These are phyloP conservation scores for Anolis sagrei DNA, from an alignment of 2,113 vertebrate species.

Conservation along the genomic window DNA sequence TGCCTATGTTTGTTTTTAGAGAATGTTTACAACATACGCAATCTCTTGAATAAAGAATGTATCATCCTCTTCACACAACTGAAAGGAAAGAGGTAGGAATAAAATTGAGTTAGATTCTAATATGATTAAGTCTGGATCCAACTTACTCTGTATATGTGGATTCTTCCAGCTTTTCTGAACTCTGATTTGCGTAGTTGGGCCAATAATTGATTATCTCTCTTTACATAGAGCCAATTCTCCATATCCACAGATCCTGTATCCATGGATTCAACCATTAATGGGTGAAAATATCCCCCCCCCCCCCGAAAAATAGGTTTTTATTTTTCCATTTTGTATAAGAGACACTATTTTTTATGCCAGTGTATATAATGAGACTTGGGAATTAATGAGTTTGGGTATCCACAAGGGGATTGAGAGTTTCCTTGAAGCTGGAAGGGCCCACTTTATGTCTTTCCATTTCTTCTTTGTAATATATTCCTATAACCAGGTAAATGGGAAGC, in stretches of 20 bases:
- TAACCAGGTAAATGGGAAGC: background rate
- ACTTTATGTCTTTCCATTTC: background rate
- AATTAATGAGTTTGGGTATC: no score
- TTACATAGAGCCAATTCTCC: no score
- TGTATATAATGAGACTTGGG: no score
- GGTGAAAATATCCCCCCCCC: no score
- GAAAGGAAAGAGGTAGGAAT: constrained; percentile 67
- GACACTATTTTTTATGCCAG: no score
- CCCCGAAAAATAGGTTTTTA: no score
- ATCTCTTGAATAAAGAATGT: constrained; percentile 76
- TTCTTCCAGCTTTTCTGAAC: background rate
- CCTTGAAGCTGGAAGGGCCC: no score
- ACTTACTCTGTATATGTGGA: background rate
- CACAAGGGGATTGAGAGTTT: no score
- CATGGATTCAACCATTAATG: no score
- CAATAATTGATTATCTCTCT: background rate
- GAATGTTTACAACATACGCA: constrained; percentile 79
- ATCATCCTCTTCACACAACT: constrained; percentile 80
- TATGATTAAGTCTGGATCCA: background rate
- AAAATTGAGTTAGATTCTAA: constrained; percentile 7
- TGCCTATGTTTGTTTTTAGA: constrained; percentile 72
- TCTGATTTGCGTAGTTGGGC: background rate
- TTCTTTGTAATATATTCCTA: background rate
- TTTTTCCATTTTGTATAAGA: no score
- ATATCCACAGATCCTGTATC: no score